phyloP scores from a whole-genome alignment of 2,797 vertebrate species.

The Ciconia nigra region DNA sequence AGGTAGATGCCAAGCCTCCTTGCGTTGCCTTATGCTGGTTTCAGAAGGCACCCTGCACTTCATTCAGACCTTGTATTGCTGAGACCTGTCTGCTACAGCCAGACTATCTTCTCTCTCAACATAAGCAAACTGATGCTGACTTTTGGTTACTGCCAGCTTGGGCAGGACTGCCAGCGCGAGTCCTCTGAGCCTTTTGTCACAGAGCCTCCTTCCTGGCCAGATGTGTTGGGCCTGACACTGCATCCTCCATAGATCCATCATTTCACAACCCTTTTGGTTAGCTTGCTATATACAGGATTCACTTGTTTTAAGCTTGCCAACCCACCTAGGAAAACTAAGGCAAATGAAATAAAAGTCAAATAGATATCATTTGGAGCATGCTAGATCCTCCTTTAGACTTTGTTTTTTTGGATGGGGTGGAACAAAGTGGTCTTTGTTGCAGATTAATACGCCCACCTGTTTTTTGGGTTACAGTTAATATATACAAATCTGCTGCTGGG shows the following conservation, averaged over 20 bases:
- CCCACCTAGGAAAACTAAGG: not conserved
- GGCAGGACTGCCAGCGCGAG: not conserved
- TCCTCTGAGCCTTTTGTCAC: not conserved
- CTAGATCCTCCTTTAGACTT: not conserved
- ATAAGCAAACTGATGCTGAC: not conserved
- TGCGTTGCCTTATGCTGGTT: fast-evolving
- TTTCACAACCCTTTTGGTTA: not conserved
- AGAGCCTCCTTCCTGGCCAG: not conserved
- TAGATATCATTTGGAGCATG: not conserved
- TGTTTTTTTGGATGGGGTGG: not conserved
- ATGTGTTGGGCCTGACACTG: not conserved
- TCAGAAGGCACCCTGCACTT: not conserved
- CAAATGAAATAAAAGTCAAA: not conserved
- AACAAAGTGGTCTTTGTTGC: not conserved
- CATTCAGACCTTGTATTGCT: not conserved
- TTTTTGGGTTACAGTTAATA: not conserved
- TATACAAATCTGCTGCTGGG: not conserved
- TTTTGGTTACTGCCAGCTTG: not conserved
- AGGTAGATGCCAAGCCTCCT: not conserved
- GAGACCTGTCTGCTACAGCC: not conserved
- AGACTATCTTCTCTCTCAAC: too few species aligned
- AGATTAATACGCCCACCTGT: not conserved
- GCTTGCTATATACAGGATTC: not conserved
- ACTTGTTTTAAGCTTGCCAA: not conserved
- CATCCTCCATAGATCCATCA: not conserved